Evolutionary conservation across 2,797 vertebrate genomes (phyloP).

Genomic region (Florisuga fusca): DNA sequence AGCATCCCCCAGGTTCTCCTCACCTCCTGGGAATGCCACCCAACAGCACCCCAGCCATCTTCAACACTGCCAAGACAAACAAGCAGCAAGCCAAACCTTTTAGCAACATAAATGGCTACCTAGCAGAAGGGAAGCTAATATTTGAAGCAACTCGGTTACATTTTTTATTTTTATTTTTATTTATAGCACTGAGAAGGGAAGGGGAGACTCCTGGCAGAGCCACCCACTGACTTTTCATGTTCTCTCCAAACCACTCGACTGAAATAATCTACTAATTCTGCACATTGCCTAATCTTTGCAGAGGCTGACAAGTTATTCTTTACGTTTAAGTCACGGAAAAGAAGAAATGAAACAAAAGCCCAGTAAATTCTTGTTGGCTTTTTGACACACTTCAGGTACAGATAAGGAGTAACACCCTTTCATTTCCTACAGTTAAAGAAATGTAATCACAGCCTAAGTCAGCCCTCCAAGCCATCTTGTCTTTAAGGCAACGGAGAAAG

Average conservation of each 20-base stretch:
- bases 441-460: constrained; percentile 38
- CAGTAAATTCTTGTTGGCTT: neutral
- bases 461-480: constrained; percentile 45
- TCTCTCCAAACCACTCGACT: neutral
- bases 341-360: constrained; percentile 3
- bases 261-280: neutral
- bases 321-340: rapidly evolving
- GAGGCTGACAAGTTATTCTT: neutral
- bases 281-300: neutral
- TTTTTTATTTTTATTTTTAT: neutral
- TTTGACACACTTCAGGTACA: neutral
- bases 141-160: neutral
- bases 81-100: neutral
- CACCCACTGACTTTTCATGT: neutral
- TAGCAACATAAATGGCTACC: neutral
- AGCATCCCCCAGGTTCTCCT: neutral
- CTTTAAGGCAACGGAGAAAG: constrained; percentile 21
- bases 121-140: neutral
- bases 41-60: neutral
- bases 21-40: neutral
- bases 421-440: constrained; percentile 58
- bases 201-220: neutral
- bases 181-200: neutral
- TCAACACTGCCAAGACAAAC: neutral
- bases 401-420: constrained; percentile 28